A percentile compares a stretch with the other conserved stretches of the same genome.
Conservation (phyloP, 53 echinoderm and acorn worm genomes). For the Apostichopus leukothele region DNA sequence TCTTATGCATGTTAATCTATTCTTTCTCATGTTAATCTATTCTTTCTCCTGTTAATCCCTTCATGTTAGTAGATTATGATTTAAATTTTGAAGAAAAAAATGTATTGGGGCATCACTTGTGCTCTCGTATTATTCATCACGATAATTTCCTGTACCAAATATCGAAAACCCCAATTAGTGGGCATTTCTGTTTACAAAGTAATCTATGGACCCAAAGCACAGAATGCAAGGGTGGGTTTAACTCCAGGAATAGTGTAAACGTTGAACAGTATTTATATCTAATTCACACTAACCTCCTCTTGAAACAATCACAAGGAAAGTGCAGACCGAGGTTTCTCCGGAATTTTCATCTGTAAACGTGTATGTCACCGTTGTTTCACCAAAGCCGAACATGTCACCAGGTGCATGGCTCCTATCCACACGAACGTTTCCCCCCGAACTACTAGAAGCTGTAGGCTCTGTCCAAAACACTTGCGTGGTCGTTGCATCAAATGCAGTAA, state of each 20-base stretch:
- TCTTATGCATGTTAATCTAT: too few species aligned
- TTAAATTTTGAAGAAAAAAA: too few species aligned
- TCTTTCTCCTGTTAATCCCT: too few species aligned
- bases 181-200: too few species aligned
- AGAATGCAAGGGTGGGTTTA: neutral
- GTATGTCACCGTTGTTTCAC: slow-evolving; percentile 54
- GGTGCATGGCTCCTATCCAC: neutral
- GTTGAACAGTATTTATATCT: neutral
- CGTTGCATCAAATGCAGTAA: too few species aligned
- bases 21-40: too few species aligned
- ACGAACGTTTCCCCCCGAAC: slow-evolving; percentile 31
- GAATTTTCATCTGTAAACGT: slow-evolving; percentile 44
- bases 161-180: too few species aligned
- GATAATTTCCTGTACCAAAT: too few species aligned
- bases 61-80: neutral
- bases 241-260: neutral
- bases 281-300: too few species aligned
- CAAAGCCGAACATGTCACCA: slow-evolving; percentile 37
- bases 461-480: slow-evolving; percentile 44
- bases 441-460: slow-evolving; percentile 56
- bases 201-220: too few species aligned
- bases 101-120: too few species aligned
- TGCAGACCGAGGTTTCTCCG: slow-evolving; percentile 32
- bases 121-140: too few species aligned
- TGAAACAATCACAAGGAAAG: slow-evolving; percentile 46